These are phyloP conservation scores for Pachypanchax playfairii DNA, from an alignment of 2,113 vertebrate genomes.

Conservation along the genomic window DNA sequence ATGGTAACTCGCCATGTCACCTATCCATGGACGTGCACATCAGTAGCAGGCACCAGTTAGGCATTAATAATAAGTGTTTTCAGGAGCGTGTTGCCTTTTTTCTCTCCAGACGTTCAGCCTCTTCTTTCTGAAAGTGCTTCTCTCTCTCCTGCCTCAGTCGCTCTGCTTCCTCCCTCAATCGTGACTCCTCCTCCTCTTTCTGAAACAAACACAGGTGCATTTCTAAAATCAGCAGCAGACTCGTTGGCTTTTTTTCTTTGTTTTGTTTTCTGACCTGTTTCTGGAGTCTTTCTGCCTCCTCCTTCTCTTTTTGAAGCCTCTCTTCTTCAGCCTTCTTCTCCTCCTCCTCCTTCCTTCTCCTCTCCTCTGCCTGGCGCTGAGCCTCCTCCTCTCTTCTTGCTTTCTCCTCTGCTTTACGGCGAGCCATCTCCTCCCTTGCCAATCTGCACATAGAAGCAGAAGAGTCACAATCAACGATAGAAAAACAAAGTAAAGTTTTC, in stretches of 20 bases:
- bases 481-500: not conserved
- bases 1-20: too few relatives aligned
- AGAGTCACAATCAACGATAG: not conserved
- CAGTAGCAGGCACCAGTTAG: too few relatives aligned
- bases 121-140: constrained; percentile 93
- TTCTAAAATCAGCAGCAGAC: not conserved
- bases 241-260: too few relatives aligned
- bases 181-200: constrained; percentile 89
- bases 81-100: constrained; percentile 87
- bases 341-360: constrained; percentile 76
- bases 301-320: constrained; percentile 80
- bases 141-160: constrained; percentile 88
- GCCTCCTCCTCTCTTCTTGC: constrained; percentile 85
- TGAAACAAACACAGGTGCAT: constrained; percentile 24
- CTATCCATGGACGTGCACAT: too few relatives aligned
- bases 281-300: constrained; percentile 81
- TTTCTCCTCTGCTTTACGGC: constrained; percentile 86
- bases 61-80: too few relatives aligned
- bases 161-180: constrained; percentile 87
- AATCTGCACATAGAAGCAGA: constrained; percentile 73
- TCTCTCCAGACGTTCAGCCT: constrained; percentile 93
- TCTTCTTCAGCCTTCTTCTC: constrained; percentile 82
- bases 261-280: constrained; percentile 85
- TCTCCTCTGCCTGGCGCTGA: constrained; percentile 81
- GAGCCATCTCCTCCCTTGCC: constrained; percentile 88